Conservation (phyloP, 2,797 vertebrate species). For the Alfaro cultratus region DNA sequence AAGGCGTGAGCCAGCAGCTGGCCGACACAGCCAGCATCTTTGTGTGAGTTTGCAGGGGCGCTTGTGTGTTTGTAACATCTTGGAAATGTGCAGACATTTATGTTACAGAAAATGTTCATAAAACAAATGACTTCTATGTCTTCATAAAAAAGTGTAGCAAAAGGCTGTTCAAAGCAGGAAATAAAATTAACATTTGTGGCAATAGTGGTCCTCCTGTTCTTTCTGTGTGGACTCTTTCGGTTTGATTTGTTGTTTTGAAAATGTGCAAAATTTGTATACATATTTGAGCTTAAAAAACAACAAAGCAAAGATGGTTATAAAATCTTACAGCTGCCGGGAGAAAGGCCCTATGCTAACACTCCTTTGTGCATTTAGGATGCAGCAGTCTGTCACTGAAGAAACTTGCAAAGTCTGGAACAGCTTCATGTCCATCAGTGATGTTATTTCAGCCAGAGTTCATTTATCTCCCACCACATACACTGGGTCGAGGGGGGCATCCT, state of each 20-base stretch:
- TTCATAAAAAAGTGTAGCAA: neutral
- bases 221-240: neutral
- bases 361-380: neutral
- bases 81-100: neutral
- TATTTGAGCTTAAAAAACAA: neutral
- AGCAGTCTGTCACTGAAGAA: neutral
- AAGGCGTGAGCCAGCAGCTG: constrained; percentile 56
- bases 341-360: neutral
- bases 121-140: neutral
- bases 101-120: constrained; percentile 1
- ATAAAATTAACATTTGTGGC: neutral
- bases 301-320: neutral
- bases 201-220: neutral
- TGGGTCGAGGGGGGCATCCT: neutral
- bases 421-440: neutral
- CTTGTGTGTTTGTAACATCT: constrained; percentile 1
- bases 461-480: neutral
- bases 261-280: neutral
- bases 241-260: neutral
- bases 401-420: neutral
- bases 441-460: neutral
- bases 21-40: constrained; percentile 39
- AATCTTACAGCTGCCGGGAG: neutral
- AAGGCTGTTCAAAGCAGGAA: neutral
- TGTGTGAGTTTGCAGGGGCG: constrained; percentile 19